Percentiles rank a stretch among this genome's conserved stretches.
phyloP scores from a whole-genome alignment of 2,888 invertebrate genomes.

The Melieria omissa region DNA sequence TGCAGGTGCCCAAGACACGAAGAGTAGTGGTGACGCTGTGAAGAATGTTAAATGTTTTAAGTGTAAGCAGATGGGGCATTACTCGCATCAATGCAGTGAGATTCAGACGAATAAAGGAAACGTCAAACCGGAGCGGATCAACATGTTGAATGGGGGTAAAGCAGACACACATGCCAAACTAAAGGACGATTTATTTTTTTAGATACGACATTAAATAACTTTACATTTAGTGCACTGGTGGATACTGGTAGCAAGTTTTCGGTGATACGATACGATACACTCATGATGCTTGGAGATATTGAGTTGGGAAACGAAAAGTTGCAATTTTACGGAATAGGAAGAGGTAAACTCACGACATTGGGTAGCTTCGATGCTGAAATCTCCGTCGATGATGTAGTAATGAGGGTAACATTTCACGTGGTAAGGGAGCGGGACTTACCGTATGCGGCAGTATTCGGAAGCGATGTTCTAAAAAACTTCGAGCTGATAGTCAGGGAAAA shows the following conservation, averaged over 20 bases:
- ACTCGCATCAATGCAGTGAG: slow-evolving; percentile 5
- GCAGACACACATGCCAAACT: background rate
- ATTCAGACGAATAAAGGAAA: background rate
- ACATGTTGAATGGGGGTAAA: background rate
- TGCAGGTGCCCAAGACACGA: background rate
- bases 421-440: slow-evolving; percentile 14
- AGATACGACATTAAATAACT: slow-evolving; percentile 2
- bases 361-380: slow-evolving; percentile 23
- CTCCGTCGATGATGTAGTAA: slow-evolving; percentile 12
- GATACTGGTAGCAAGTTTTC: slow-evolving; percentile 33
- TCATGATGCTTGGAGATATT: slow-evolving; percentile 23
- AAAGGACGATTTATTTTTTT: slow-evolving; percentile 5
- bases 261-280: slow-evolving; percentile 22
- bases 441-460: slow-evolving; percentile 11
- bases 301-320: slow-evolving; percentile 1
- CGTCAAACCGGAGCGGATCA: background rate
- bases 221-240: slow-evolving; percentile 20
- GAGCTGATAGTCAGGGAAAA: slow-evolving; percentile 1
- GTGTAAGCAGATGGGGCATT: slow-evolving; percentile 10
- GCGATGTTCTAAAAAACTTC: slow-evolving; percentile 22
- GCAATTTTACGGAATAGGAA: slow-evolving; percentile 29
- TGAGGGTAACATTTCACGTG: slow-evolving; percentile 20
- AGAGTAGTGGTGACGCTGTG: background rate
- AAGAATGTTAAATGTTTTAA: slow-evolving; percentile 11
- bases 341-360: slow-evolving; percentile 30